Conservation (phyloP, 2,888 invertebrate species). For the Agrotis segetum region DNA sequence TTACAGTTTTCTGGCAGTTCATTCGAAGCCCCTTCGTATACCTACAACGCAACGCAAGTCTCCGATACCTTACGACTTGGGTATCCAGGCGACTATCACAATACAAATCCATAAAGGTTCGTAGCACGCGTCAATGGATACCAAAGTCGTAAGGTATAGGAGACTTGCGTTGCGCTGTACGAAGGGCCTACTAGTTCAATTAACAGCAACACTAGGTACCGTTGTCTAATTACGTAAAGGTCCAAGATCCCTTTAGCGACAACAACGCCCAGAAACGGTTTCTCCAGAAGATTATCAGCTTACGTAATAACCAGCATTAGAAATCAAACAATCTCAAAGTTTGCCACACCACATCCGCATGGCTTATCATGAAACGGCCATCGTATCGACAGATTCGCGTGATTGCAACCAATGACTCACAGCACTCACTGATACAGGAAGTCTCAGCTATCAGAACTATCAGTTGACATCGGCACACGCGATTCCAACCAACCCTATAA, state of each 20-base stretch:
- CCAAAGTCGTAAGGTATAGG: too few relatives aligned
- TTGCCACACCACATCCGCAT: constrained; percentile 56
- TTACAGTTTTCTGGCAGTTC: constrained; percentile 10
- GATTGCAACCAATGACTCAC: constrained; percentile 68
- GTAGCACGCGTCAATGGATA: too few relatives aligned
- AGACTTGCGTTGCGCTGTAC: too few relatives aligned
- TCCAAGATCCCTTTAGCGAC: constrained; percentile 47
- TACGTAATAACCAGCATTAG: constrained; percentile 62
- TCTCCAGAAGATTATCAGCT: constrained; percentile 57
- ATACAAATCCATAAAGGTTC: too few relatives aligned
- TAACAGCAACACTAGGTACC: constrained; percentile 6
- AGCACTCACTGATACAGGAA: constrained; percentile 64
- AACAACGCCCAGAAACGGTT: constrained; percentile 42
- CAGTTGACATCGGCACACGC: constrained; percentile 70
- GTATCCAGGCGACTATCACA: too few relatives aligned
- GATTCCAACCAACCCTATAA: constrained; percentile 57
- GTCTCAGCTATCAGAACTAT: constrained; percentile 63
- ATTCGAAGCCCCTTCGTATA: neutral
- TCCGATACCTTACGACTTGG: too few relatives aligned
- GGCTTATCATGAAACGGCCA: constrained; percentile 62
- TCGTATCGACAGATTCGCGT: constrained; percentile 68
- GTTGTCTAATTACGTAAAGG: constrained; percentile 53
- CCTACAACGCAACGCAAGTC: too few relatives aligned
- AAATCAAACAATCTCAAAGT: constrained; percentile 62
- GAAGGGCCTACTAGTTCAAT: too few relatives aligned